Evolutionary conservation across 2,113 vertebrate species (phyloP), one percentile per base, ranked within the genome.

Genomic region (Nematolebias whitei): DNA sequence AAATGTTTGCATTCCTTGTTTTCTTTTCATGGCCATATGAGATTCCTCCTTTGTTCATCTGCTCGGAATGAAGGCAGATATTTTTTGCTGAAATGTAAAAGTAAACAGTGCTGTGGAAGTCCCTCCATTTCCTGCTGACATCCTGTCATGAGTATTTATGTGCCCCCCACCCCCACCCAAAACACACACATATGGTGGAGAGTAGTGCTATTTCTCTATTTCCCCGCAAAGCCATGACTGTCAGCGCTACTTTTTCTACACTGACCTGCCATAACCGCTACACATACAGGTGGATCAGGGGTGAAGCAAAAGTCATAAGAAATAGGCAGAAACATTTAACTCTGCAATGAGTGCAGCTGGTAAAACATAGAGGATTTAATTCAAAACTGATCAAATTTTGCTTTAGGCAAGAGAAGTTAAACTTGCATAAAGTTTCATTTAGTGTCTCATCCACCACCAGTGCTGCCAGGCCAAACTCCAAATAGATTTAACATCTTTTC

Each of bases 31-130:
- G 63, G 24, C 14, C 41, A 65, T 68, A 52, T 68, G 51, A 71
- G 56, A 78, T 64, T 72, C 52, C 15, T 70, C 35, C 59, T 80
- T 65, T 73, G 45, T 68, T 78, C 70, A 73, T 85, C 69, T 81
- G 82, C 85, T 85, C 61, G 85, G 75, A 84, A 86, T 71, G 47
- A 80, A 78, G 74, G 70, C 69, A 79, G 62, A 83, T 76, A 74
- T 79, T 81, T 88, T 87, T 87, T 13, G 39, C 78, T 80, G 75
- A 87, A 90, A 89, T 85, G 75, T 89, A 65, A 85, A 84, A 88
- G 86, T 82, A 90, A 92, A 92, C 87, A 90, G 63, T 68, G 68
- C 80, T 82, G 72, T 90, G 90, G 85, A 92, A 92, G 88, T 90
- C 88, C 90, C 88, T 89, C 84, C 82, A 87, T 89, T 91, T 91